Evolutionary conservation across 2,113 vertebrate genomes (phyloP).

Genomic region (Craseonycteris thonglongyai): DNA sequence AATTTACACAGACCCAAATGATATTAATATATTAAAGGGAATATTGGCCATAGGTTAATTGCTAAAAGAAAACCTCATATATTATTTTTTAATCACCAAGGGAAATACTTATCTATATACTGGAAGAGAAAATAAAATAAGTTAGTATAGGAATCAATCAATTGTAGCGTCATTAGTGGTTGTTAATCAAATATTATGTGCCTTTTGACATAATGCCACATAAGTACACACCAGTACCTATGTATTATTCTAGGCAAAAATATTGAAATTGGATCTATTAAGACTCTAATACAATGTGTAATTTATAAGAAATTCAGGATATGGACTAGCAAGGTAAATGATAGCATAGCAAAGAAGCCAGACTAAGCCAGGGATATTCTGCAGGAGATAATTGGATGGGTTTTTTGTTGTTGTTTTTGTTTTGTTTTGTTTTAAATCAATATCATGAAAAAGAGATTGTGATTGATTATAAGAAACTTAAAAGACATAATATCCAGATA

Average conservation of each 20-base stretch:
- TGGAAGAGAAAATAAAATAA: neutral
- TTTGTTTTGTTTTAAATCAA: too few relatives aligned
- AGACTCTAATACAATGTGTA: neutral
- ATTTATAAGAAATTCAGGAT: neutral
- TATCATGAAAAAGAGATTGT: neutral
- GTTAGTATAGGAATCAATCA: neutral
- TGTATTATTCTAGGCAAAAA: neutral
- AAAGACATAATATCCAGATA: neutral
- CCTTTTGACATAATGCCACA: neutral
- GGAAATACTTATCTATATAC: neutral
- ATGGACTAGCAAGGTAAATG: neutral
- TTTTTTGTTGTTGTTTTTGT: too few relatives aligned
- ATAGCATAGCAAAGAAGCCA: neutral
- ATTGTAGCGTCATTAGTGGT: neutral
- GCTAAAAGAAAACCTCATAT: neutral
- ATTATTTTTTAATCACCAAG: neutral
- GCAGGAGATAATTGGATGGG: neutral
- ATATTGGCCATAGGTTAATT: neutral
- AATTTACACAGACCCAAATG: neutral
- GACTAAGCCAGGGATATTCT: neutral
- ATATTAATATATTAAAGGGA: neutral
- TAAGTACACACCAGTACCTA: neutral
- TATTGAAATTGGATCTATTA: neutral
- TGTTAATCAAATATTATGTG: neutral
- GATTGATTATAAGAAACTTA: neutral